Conservation (phyloP, 2,888 invertebrate species). For the Cheilosia scutellata region DNA sequence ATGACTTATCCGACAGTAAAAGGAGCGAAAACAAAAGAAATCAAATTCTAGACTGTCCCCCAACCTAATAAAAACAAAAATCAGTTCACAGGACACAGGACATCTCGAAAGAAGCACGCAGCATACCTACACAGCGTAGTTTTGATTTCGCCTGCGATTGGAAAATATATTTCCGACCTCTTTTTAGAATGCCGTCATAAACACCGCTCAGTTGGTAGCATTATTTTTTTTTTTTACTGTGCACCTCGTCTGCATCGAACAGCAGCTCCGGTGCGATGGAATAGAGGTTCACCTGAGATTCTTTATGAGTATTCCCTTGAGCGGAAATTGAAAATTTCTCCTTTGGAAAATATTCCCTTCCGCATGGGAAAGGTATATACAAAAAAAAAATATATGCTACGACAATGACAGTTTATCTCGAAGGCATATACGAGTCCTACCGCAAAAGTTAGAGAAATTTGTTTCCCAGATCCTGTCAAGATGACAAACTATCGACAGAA, state of each 20-base stretch:
- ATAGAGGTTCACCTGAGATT: conserved; percentile 44
- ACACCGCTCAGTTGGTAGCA: conserved; percentile 32
- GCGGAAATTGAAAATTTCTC: conserved; percentile 80
- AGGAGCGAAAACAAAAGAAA: conserved; percentile 51
- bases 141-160: conserved; percentile 58
- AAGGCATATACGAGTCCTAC: not conserved
- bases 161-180: conserved; percentile 58
- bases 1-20: conserved; percentile 38
- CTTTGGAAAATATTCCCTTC: conserved; percentile 76
- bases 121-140: conserved; percentile 24
- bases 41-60: conserved; percentile 39
- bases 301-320: conserved; percentile 17
- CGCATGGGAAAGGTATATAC: not conserved
- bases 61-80: not conserved
- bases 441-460: conserved; percentile 5
- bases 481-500: conserved; percentile 13
- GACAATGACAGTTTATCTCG: conserved; percentile 43
- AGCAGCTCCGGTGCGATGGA: conserved; percentile 14
- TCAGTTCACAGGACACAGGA: conserved; percentile 25
- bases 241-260: conserved; percentile 43
- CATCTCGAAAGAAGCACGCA: conserved; percentile 40
- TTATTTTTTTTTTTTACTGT: conserved; percentile 12
- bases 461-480: not conserved
- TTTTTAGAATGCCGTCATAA: conserved; percentile 49
- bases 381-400: conserved; percentile 8